Base-by-base conservation (phyloP, 2,797 vertebrate species). In the Tolypeutes matacus region DNA sequence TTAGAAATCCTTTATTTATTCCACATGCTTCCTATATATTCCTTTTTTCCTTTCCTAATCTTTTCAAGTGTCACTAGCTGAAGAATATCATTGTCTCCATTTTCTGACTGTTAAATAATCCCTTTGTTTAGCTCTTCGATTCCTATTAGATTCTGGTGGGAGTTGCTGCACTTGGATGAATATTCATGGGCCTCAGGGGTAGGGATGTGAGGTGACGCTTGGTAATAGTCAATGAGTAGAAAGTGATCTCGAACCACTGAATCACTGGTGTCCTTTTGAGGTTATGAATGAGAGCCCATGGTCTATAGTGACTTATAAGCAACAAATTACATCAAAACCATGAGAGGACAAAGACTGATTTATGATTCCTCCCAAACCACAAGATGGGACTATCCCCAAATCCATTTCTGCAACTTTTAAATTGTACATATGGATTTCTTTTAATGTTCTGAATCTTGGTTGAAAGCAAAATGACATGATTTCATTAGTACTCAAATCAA, bases 301-400 rank as follows among this genome's bases (percentile, higher is more conserved):
- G 34, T 83, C 64, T 92, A 56, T 12, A 93, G 31, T 82, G 78
- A 93, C 93, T 94, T 96, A 84, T 67, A 62, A 80, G 31, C 62
- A 73, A 95, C 46, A 82, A 95, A 95, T 91, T 95, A 31, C 39
- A 94, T 81, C 36, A 95, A 51, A 42, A 84, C 12, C 39, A 23
- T 64, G 12, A 84, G 31, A 94, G 20, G 92, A 86, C 83, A 64
- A 36, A 90, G 58, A 86, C 95, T 91, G 64, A 93, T 95, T 90
- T 67, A 67, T 86, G 25, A 92, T 85, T 73, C 76, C 21, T 73
- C 23, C 0, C 85, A 91, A 96, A 58, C 60, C 80, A 77, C 7
- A 91, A 18, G 1, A 72, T 82, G 36, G 75, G 31, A 80, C 94
- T 86, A 10, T 83, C 46, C 76, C 31, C 86, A 93, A 95, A 83